Evolutionary conservation across 2,113 vertebrate species (phyloP), one percentile per base, ranked within the genome.

Genomic region (Eurystomus gularis): DNA sequence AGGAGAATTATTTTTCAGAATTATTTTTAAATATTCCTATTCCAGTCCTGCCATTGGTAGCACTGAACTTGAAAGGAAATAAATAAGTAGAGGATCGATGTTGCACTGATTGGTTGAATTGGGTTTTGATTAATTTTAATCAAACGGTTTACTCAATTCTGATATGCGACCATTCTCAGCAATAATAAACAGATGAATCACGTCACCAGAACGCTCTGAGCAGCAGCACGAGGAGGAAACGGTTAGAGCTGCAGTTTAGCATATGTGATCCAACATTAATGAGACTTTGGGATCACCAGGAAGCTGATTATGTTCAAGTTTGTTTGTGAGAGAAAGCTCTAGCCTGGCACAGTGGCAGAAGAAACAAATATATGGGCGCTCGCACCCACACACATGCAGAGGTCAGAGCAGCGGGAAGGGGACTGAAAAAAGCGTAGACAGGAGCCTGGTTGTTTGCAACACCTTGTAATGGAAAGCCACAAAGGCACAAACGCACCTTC

Each of bases 101-200:
- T 4, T 10, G 31, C 9, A 7, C 68, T 46, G 86, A 93, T 90
- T 48, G 81, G 89, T 37, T 64, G 93, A 84, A 84, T 81, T 31
- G 88, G 94, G 71, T 51, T 93, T 88, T 91, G 95, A 97, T 86
- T 85, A 44, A 93, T 93, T 96, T 87, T 89, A 81, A 82, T 92
- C 70, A 16, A 40, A 58, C 0, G 0, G 48, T 79, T 88, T 55
- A 44, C 64, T 60, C 69, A 13, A 1, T 73, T 46, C 66, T 57
- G 81, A 91, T 70, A 78, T 5, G 61, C 11, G 3, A 35, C 23
- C 6, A 4, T 72, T 92, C 88, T 76, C 9, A 15, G 66, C 90
- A 65, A 33, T 26, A 77, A 86, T 35, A 86, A 97, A 65, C 33
- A 81, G 83, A 87, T 33, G 82, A 94, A 95, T 72, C 86, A 29